Base-by-base conservation (phyloP, 2,113 vertebrate species). In the Macrotis lagotis region DNA sequence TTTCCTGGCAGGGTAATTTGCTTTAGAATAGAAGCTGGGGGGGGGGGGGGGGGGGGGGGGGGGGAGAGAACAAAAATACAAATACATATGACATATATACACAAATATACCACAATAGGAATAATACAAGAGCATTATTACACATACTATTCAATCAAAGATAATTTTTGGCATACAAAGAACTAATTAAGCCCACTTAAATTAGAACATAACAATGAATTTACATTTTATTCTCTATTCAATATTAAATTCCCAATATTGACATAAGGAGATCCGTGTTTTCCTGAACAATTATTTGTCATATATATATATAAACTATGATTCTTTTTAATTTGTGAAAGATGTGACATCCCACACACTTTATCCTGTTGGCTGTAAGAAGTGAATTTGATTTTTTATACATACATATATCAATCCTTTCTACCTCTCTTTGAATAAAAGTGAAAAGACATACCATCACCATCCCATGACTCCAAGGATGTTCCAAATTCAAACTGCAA, bases 11-110 rank as follows among this genome's bases (percentile, higher is more conserved):
- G 96, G 95, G 98, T 97, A 97, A 98, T 98, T 95, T 98, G 98
- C 96, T 99, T 99, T 98, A 98, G 96, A 99, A 99, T 96, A 90
- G 98, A 98, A 98, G 98, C 99, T 99, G 97, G 94, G 98, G 98
- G 96, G 96, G 97, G n/a, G n/a, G n/a, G n/a, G n/a, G n/a, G n/a
- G n/a, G n/a, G n/a, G n/a, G n/a, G n/a, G n/a, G n/a, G n/a, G n/a
- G n/a, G n/a, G n/a, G n/a, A n/a, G n/a, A n/a, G n/a, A n/a, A n/a
- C 95, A 97, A 98, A 97, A 98, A 98, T 55, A 83, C 88, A 95
- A 3, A 94, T 95, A 97, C 95, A 0, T 28, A 97, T 92, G 96
- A 96, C 37, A 31, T 0, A 44, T 93, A 96, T 95, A 92, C 31
- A 6, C 24, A 96, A 96, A 92, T 59, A 95, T 7, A 24, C 25